These are phyloP conservation scores for Asobara japonica DNA, from an alignment of 1,140 invertebrate genomes.

Conservation along the genomic window DNA sequence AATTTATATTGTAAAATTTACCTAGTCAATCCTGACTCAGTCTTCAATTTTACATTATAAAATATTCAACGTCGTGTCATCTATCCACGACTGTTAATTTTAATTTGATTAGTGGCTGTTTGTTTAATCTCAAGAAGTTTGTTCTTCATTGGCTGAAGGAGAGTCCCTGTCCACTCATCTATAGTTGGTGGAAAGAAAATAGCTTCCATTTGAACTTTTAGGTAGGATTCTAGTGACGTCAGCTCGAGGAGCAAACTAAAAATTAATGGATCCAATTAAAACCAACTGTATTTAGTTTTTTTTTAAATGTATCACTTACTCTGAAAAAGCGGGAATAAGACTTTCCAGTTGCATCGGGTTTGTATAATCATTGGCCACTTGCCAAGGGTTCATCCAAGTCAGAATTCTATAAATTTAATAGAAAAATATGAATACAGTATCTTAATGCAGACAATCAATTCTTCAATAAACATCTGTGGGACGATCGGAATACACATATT, in stretches of 20 bases:
- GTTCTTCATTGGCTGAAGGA: slow-evolving; percentile 66
- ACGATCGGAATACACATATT: no score
- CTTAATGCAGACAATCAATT: neutral
- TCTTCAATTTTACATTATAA: slow-evolving; percentile 19
- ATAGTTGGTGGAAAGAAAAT: slow-evolving; percentile 66
- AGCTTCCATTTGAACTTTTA: slow-evolving; percentile 66
- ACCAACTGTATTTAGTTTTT: neutral
- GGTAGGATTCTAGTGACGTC: slow-evolving; percentile 66
- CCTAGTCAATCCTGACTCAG: neutral
- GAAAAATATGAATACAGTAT: slow-evolving; percentile 2
- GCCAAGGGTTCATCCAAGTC: slow-evolving; percentile 78
- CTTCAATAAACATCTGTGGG: no score
- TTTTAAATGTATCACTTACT: slow-evolving; percentile 59
- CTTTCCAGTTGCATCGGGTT: slow-evolving; percentile 75
- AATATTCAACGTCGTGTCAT: neutral
- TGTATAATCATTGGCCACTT: slow-evolving; percentile 72
- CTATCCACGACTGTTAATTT: slow-evolving; percentile 58
- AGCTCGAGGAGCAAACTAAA: slow-evolving; percentile 68
- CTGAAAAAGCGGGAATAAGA: slow-evolving; percentile 66
- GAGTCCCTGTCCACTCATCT: slow-evolving; percentile 70
- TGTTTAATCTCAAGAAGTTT: slow-evolving; percentile 65
- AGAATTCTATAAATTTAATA: slow-evolving; percentile 67
- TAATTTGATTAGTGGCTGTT: slow-evolving; percentile 66
- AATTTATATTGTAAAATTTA: slow-evolving; percentile 15
- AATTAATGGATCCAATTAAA: slow-evolving; percentile 29